Evolutionary conservation across 2,888 invertebrate species (phyloP).

Genomic region (Perdita meconis): DNA sequence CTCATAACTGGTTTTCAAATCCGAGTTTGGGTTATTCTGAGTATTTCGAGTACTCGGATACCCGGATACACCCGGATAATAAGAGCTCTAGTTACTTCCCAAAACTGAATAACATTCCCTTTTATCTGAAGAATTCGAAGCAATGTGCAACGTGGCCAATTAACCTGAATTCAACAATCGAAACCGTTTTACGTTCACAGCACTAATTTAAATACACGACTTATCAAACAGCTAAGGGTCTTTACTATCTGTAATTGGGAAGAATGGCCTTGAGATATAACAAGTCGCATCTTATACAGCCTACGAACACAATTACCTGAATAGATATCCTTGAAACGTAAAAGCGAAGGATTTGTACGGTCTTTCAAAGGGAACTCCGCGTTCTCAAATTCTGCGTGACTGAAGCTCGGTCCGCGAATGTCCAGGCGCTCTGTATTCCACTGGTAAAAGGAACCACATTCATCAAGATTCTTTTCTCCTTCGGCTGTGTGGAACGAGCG

Average conservation of each 20-base stretch:
- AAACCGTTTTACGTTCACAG: neutral
- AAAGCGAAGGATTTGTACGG: neutral
- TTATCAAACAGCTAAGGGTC: neutral
- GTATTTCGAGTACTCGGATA: too few species aligned
- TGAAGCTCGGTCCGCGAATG: neutral
- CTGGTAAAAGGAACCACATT: constrained; percentile 59
- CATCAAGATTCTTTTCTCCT: constrained; percentile 62
- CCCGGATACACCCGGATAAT: too few species aligned
- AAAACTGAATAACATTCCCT: too few species aligned
- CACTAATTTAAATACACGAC: neutral
- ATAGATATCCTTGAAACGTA: neutral
- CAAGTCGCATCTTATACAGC: neutral
- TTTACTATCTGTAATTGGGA: neutral
- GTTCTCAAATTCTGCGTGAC: constrained; percentile 3
- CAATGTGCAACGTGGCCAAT: neutral
- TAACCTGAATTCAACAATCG: neutral
- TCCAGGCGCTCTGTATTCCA: constrained; percentile 19
- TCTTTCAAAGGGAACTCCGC: neutral
- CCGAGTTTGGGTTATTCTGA: too few species aligned
- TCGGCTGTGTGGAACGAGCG: constrained; percentile 40
- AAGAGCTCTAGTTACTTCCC: too few species aligned
- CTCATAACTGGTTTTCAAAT: too few species aligned
- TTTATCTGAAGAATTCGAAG: too few species aligned
- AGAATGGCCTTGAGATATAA: neutral
- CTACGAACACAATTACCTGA: neutral